Percentiles rank a stretch among this genome's conserved stretches.
These are phyloP conservation scores for Pavo muticus DNA, from an alignment of 2,113 vertebrate species.

Conservation along the genomic window DNA sequence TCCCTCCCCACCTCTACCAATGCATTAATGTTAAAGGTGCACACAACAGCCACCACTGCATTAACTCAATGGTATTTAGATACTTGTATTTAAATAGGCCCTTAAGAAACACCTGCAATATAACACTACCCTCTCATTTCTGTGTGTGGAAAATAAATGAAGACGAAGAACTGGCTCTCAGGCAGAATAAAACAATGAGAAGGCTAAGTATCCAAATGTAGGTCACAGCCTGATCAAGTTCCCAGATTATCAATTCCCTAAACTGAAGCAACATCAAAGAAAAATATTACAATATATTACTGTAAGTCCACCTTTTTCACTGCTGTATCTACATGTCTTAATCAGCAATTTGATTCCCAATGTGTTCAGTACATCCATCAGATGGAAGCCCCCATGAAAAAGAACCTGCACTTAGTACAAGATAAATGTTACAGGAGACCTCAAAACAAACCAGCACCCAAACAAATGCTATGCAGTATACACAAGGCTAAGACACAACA, in stretches of 20 bases:
- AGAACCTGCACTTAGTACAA: neutral
- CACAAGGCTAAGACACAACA: neutral
- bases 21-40: neutral
- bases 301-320: neutral
- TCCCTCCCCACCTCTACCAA: neutral
- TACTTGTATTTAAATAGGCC: neutral
- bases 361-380: neutral
- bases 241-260: neutral
- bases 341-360: slow-evolving; percentile 16
- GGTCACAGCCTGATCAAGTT: neutral
- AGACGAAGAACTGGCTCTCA: neutral
- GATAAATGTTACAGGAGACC: neutral
- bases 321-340: neutral
- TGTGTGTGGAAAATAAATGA: neutral
- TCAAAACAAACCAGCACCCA: neutral
- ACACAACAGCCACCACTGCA: neutral
- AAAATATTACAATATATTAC: neutral
- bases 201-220: neutral
- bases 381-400: neutral
- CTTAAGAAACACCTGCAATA: neutral
- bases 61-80: neutral
- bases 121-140: neutral
- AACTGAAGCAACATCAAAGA: slow-evolving; percentile 21
- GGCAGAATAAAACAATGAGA: neutral
- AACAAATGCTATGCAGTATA: neutral